Percentiles rank a stretch among this genome's conserved stretches.
Evolutionary conservation across 2,113 vertebrate genomes (phyloP).

Genomic region (Bettongia penicillata): DNA sequence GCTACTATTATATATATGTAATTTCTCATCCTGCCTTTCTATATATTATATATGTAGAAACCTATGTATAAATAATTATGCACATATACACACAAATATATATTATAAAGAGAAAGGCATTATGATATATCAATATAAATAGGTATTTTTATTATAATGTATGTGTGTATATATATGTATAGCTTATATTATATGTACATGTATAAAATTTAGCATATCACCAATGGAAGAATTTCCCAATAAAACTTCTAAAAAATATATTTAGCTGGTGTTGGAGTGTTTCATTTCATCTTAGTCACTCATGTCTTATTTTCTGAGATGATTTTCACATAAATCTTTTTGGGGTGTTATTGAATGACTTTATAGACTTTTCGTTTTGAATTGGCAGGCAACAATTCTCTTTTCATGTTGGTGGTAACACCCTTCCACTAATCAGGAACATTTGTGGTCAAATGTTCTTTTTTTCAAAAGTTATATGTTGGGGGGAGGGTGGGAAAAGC

Average conservation of each 20-base stretch:
- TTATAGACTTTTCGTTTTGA: neutral
- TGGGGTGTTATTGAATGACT: neutral
- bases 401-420: conserved; percentile 12
- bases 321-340: neutral
- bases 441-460: neutral
- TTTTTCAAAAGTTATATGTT: neutral
- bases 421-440: neutral
- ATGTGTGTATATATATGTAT: neutral
- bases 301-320: neutral
- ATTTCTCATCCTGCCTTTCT: neutral
- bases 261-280: neutral
- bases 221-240: conserved; percentile 9
- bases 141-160: neutral
- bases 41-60: neutral
- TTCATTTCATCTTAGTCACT: neutral
- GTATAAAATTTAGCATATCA: neutral
- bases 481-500: neutral
- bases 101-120: neutral
- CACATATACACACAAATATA: neutral
- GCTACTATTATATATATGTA: neutral
- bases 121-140: neutral
- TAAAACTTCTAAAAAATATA: neutral
- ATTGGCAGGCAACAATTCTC: neutral
- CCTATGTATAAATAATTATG: neutral
- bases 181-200: neutral